These are phyloP conservation scores for Centropus bengalensis DNA, from an alignment of 2,113 vertebrate species.

Conservation along the genomic window DNA sequence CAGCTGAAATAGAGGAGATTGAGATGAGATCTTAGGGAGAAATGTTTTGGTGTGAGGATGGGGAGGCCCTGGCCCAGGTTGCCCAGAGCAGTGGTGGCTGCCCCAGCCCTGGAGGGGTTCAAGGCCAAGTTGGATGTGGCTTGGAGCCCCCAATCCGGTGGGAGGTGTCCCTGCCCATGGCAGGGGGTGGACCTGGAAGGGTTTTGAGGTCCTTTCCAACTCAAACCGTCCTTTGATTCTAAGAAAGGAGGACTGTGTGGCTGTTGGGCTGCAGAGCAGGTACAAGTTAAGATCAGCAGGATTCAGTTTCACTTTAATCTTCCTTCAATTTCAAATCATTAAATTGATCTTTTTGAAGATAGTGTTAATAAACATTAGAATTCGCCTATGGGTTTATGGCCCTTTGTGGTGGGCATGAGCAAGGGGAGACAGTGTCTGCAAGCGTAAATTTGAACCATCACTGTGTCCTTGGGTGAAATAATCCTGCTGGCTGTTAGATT, in stretches of 20 bases:
- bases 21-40: too few species aligned
- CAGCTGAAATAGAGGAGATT: too few species aligned
- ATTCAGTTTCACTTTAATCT: not conserved
- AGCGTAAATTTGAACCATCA: rapidly evolving
- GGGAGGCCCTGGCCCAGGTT: too few species aligned
- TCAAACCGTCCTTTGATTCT: too few species aligned
- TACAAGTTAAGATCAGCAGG: not conserved
- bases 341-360: not conserved
- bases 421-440: not conserved
- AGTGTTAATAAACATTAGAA: not conserved
- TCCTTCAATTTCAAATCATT: not conserved
- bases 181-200: too few species aligned
- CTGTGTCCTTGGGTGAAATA: not conserved
- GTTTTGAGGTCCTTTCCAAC: too few species aligned
- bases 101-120: too few species aligned
- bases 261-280: not conserved
- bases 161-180: too few species aligned
- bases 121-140: too few species aligned
- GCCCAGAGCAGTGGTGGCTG: too few species aligned
- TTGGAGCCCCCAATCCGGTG: too few species aligned
- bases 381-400: not conserved
- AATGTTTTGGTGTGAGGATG: too few species aligned
- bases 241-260: not conserved
- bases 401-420: not conserved
- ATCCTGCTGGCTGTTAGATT: not conserved